Evolutionary conservation across 2,797 vertebrate species (phyloP).

Genomic region (Dermochelys coriacea): DNA sequence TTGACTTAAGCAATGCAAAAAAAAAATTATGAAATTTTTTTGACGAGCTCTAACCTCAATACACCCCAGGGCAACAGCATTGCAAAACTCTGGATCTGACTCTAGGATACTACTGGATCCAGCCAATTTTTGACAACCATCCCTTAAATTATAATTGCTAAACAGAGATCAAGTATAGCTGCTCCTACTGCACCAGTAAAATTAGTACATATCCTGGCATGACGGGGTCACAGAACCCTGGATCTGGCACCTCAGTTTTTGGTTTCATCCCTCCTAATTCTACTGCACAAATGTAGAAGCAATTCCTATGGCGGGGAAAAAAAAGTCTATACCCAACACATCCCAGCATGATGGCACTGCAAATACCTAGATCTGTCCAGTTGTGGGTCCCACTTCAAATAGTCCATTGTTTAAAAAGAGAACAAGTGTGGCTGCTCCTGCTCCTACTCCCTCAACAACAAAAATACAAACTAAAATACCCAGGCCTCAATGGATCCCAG

Average conservation of each 20-base stretch:
- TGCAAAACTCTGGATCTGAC: not conserved
- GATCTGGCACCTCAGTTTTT: not conserved
- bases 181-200: not conserved
- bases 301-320: not conserved
- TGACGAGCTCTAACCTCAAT: not conserved
- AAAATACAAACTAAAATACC: not conserved
- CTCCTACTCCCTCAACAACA: not conserved
- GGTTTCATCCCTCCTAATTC: not conserved
- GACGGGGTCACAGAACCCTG: not conserved
- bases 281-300: not conserved
- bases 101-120: not conserved
- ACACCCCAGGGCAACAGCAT: not conserved
- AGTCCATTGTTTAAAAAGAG: not conserved
- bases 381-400: not conserved
- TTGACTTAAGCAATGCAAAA: not conserved
- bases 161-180: not conserved
- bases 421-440: not conserved
- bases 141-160: not conserved
- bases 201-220: not conserved
- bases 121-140: not conserved
- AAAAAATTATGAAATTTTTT: not conserved
- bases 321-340: not conserved
- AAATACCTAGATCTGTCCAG: not conserved
- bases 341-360: not conserved
- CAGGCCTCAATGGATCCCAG: not conserved